Evolutionary conservation across 2,113 vertebrate genomes (phyloP).

Genomic region (Ramphastos sulfuratus): DNA sequence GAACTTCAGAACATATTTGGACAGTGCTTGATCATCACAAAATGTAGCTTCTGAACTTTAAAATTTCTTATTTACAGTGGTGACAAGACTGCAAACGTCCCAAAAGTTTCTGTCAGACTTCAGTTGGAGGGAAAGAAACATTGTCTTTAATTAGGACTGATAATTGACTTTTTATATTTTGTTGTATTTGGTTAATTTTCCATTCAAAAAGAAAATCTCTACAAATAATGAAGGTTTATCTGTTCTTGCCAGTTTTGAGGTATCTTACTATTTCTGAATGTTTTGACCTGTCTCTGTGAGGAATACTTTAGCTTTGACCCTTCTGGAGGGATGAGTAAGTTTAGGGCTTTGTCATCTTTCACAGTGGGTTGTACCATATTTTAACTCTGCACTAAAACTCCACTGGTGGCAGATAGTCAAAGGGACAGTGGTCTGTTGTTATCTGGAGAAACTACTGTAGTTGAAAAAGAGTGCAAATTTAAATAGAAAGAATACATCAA

Average conservation of each 20-base stretch:
- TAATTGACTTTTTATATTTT: neutral
- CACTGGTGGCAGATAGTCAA: neutral
- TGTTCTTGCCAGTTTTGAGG: neutral
- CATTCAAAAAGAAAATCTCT: neutral
- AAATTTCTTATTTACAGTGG: neutral
- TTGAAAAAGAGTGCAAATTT: neutral
- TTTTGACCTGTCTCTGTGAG: neutral
- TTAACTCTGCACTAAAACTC: neutral
- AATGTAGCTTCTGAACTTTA: neutral
- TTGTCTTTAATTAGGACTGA: neutral
- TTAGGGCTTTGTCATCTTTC: neutral
- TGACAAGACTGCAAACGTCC: neutral
- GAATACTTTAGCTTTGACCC: neutral
- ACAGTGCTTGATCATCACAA: neutral
- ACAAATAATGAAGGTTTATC: neutral
- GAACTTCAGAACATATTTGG: neutral
- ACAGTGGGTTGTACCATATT: neutral
- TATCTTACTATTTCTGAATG: neutral
- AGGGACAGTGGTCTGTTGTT: neutral
- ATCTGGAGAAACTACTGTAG: neutral
- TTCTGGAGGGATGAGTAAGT: neutral
- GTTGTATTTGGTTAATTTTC: neutral
- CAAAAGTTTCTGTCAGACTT: neutral
- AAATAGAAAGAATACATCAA: neutral
- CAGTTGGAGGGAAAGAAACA: neutral